Base-by-base conservation (phyloP, 2,113 vertebrate species). In the Rhizomys pruinosus region DNA sequence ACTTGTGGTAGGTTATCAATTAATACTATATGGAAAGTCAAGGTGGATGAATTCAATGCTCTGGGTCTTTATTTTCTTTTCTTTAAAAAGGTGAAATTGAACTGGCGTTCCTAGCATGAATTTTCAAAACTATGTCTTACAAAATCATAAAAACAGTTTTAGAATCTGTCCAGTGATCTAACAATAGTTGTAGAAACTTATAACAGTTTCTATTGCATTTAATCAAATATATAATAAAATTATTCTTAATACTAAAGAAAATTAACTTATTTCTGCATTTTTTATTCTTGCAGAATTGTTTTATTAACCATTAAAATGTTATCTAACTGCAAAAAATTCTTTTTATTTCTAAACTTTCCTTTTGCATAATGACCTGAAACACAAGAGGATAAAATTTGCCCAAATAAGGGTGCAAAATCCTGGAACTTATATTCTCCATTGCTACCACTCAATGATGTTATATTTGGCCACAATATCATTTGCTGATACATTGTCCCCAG, bases 281-380 rank as follows among this genome's bases (percentile, higher is more conserved):
- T 3, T 68, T 85, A 76, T 27, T 37, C 37, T 47, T 87, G 2
- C 6, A 79, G 17, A 66, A 92, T 84, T 82, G 5, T 77, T 92
- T 44, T 64, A 34, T 74, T 44, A 47, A 68, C 89, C 78, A 52
- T 88, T 88, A 86, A 72, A 82, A 80, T 86, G 84, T 55, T 73
- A 72, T 82, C 6, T 89, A n/a, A 57, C 11, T 32, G 11, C 3
- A 89, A 84, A 80, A 79, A 66, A 80, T 12, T 0, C 4, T 55
- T 81, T 64, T 68, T 69, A 57, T 44, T 22, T 52, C 47, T 52
- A 52, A 52, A 11, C 47, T 52, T 52, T 91, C 71, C 15, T 77
- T 61, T 79, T 76, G 13, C 91, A 7, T 34, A 42, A 2, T 63
- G 8, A 85, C 64, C 25, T 85, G 63, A 88, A 63, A 19, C n/a